Evolutionary conservation across 2,888 invertebrate species (phyloP).

Genomic region (Latheticus oryzae): DNA sequence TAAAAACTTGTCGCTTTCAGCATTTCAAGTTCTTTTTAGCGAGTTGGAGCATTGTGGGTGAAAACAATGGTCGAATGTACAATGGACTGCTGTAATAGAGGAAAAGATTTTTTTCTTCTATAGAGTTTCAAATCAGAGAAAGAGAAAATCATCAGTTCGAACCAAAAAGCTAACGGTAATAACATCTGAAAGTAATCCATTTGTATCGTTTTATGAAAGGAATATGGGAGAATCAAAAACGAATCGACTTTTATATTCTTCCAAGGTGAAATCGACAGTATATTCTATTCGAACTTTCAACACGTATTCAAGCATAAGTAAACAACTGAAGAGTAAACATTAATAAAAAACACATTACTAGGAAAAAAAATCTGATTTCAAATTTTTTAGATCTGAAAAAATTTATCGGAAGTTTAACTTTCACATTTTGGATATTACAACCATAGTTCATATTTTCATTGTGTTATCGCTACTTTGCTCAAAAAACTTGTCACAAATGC

Average conservation of each 20-base stretch:
- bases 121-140: too few relatives aligned
- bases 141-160: constrained; percentile 24
- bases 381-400: constrained; percentile 3
- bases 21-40: too few relatives aligned
- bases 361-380: not conserved
- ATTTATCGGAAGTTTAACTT: constrained; percentile 27
- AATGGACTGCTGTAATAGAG: constrained; percentile 6
- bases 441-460: constrained; percentile 31
- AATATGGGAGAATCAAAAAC: constrained; percentile 20
- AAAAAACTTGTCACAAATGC: constrained; percentile 36
- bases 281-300: constrained; percentile 14
- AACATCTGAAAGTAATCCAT: constrained; percentile 28
- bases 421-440: constrained; percentile 37
- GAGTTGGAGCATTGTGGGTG: constrained; percentile 3
- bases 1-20: constrained; percentile 24
- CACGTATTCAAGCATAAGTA: constrained; percentile 24
- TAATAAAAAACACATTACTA: not conserved
- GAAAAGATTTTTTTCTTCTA: constrained; percentile 14
- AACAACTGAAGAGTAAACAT: constrained; percentile 11
- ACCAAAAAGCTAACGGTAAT: constrained; percentile 24
- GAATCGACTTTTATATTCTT: constrained; percentile 15
- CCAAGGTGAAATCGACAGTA: constrained; percentile 9
- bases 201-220: constrained; percentile 28
- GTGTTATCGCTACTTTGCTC: constrained; percentile 19
- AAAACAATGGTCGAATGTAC: constrained; percentile 7